phyloP scores from a whole-genome alignment of 2,888 invertebrate genomes.

The Mayetiola destructor region DNA sequence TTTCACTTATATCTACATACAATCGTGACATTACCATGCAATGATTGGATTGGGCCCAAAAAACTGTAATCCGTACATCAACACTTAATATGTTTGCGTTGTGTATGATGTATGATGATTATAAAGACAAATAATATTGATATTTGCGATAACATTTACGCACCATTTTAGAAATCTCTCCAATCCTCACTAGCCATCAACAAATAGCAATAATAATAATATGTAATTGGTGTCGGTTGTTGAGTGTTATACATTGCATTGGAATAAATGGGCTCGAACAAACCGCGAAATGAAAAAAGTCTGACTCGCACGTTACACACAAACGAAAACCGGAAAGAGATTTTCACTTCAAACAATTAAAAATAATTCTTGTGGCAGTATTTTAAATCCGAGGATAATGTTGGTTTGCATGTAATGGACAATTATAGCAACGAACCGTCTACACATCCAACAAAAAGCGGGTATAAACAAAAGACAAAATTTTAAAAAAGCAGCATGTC shows the following conservation, averaged over 20 bases:
- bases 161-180: background rate
- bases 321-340: background rate
- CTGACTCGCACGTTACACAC: too few species aligned
- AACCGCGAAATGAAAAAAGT: too few species aligned
- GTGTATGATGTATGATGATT: background rate
- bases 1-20: conserved; percentile 5
- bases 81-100: too few species aligned
- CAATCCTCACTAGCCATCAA: background rate
- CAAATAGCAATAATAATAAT: too few species aligned
- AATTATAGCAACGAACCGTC: too few species aligned
- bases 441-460: background rate
- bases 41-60: background rate
- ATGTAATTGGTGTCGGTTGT: too few species aligned
- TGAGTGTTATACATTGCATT: too few species aligned
- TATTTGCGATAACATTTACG: background rate
- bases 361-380: background rate
- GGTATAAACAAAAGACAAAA: background rate
- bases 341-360: background rate
- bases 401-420: background rate
- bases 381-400: background rate
- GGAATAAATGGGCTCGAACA: too few species aligned
- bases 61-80: too few species aligned
- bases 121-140: background rate
- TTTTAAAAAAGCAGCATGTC: background rate
- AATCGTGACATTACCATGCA: conserved; percentile 1